Evolutionary conservation across 2,113 vertebrate species (phyloP).

Genomic region (Macrotis lagotis): DNA sequence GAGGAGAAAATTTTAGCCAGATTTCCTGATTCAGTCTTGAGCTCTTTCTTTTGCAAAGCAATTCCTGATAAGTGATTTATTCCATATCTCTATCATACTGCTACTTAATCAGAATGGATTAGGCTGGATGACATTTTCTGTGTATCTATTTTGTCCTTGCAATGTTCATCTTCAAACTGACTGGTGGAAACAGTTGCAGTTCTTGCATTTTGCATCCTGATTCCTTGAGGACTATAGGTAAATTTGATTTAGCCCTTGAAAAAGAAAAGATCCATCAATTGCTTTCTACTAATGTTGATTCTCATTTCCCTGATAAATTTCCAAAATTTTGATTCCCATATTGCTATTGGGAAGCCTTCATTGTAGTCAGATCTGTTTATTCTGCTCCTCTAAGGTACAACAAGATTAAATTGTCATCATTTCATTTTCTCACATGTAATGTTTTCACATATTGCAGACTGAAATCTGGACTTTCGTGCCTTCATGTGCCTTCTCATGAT

Average conservation of each 20-base stretch:
- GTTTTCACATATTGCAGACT: not conserved
- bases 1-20: not conserved
- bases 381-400: not conserved
- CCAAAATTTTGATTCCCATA: not conserved
- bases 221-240: not conserved
- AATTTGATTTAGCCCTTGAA: not conserved
- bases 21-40: not conserved
- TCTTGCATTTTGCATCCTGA: not conserved
- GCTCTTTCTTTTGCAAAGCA: not conserved
- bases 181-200: not conserved
- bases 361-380: not conserved
- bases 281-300: not conserved
- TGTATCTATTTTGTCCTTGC: not conserved
- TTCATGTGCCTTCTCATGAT: not conserved
- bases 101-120: not conserved
- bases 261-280: not conserved
- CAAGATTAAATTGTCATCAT: not conserved
- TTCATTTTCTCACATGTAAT: not conserved
- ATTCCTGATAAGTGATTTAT: not conserved
- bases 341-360: not conserved
- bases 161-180: not conserved
- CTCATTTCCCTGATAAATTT: not conserved
- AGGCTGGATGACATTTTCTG: not conserved
- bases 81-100: not conserved
- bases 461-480: not conserved